Evolutionary conservation across 1,140 invertebrate genomes (phyloP).

Genomic region (Augochlora pura): DNA sequence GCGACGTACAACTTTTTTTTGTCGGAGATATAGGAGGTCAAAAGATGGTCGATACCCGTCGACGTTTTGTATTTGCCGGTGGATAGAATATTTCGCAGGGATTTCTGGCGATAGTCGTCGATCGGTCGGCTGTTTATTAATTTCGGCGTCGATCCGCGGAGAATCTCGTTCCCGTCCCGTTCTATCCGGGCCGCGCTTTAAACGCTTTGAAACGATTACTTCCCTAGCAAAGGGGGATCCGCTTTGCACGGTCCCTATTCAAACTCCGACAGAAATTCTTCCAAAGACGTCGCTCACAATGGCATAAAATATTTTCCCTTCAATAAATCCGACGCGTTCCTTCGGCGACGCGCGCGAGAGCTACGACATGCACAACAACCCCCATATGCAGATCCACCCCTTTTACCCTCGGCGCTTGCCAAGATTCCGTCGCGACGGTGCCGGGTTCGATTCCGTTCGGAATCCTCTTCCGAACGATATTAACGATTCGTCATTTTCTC

Average conservation of each 20-base stretch:
- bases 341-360: slow-evolving; percentile 22
- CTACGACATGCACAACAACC: slow-evolving; percentile 30
- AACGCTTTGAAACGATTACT: slow-evolving; percentile 13
- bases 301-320: slow-evolving; percentile 43
- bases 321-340: slow-evolving; percentile 40
- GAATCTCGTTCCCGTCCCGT: background rate
- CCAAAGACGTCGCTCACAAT: slow-evolving; percentile 16
- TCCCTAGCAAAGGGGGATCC: slow-evolving; percentile 10
- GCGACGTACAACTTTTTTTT: too few relatives aligned
- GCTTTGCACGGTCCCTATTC: background rate
- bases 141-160: background rate
- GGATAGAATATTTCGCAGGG: too few relatives aligned
- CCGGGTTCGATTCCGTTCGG: background rate
- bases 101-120: background rate
- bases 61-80: too few relatives aligned
- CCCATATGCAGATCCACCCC: background rate
- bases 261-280: slow-evolving; percentile 10
- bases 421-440: background rate
- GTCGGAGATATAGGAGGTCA: too few relatives aligned
- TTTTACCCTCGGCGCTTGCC: slow-evolving; percentile 6
- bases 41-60: too few relatives aligned
- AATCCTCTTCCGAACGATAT: background rate
- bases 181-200: background rate
- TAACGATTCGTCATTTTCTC: background rate
- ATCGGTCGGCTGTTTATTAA: background rate